These are phyloP conservation scores for Hypanus sabinus DNA, from an alignment of 2,113 vertebrate species.

Conservation along the genomic window DNA sequence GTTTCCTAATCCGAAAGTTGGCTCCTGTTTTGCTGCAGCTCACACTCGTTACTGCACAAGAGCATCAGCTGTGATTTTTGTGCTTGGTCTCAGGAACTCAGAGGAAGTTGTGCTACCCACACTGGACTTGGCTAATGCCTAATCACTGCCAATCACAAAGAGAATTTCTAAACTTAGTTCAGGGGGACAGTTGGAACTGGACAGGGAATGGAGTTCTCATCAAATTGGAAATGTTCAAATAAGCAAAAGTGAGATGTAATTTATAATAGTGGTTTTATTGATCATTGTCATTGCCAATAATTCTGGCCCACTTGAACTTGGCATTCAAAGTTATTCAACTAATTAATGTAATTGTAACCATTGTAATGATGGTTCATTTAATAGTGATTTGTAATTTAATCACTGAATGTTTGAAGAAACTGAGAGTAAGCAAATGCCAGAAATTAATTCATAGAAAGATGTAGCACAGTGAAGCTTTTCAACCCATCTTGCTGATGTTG, in stretches of 20 bases:
- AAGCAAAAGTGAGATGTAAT: not conserved
- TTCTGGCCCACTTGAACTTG: not conserved
- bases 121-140: not conserved
- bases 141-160: not conserved
- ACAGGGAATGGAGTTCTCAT: not conserved
- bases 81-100: too few species aligned
- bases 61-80: not conserved
- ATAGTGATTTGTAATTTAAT: not conserved
- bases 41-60: not conserved
- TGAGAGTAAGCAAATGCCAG: not conserved
- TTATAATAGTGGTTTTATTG: not conserved
- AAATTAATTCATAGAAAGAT: not conserved
- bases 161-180: not conserved
- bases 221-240: not conserved
- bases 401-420: not conserved
- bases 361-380: not conserved
- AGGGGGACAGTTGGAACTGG: not conserved
- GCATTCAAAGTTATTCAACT: not conserved
- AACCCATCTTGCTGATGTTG: not conserved
- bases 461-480: not conserved
- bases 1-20: not conserved
- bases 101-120: not conserved
- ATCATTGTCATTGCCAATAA: not conserved
- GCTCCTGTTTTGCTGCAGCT: not conserved
- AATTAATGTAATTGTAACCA: not conserved